These are phyloP conservation scores for Synergus japonicus DNA, from an alignment of 2,888 invertebrate species.

Conservation along the genomic window DNA sequence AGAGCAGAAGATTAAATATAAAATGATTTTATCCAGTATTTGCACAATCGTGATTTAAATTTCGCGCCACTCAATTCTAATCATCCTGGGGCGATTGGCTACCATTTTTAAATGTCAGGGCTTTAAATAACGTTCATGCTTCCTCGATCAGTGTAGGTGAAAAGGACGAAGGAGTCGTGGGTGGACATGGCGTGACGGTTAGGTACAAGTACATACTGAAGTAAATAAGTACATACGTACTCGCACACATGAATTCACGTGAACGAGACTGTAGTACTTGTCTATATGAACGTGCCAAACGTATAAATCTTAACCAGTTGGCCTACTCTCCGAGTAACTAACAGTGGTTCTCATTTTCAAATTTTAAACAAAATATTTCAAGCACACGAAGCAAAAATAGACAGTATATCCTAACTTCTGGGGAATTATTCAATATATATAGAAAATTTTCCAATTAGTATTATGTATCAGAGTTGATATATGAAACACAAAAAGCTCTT, in stretches of 20 bases:
- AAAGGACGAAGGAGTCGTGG: conserved; percentile 44
- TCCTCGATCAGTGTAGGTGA: conserved; percentile 33
- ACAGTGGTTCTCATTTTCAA: conserved; percentile 45
- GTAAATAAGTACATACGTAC: conserved; percentile 37
- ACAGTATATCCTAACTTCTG: too few species aligned
- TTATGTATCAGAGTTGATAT: too few species aligned
- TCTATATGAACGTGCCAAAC: conserved; percentile 47
- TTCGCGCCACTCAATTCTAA: background rate
- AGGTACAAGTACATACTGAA: conserved; percentile 25
- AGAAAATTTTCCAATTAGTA: too few species aligned
- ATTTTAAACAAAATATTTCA: too few species aligned
- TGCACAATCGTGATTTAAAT: background rate
- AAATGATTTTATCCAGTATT: too few species aligned
- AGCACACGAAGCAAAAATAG: too few species aligned
- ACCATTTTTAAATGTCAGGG: conserved; percentile 44
- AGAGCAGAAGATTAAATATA: too few species aligned
- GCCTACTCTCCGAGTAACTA: conserved; percentile 54
- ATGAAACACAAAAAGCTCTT: background rate
- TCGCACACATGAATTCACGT: conserved; percentile 18
- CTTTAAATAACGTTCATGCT: conserved; percentile 43
- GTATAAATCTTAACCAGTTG: conserved; percentile 58
- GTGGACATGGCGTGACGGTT: conserved; percentile 41
- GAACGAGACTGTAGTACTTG: conserved; percentile 29
- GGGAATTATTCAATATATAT: too few species aligned
- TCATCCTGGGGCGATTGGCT: background rate